These are phyloP conservation scores for Chelonus formosanus DNA, from an alignment of 2,888 invertebrate species.

Conservation along the genomic window DNA sequence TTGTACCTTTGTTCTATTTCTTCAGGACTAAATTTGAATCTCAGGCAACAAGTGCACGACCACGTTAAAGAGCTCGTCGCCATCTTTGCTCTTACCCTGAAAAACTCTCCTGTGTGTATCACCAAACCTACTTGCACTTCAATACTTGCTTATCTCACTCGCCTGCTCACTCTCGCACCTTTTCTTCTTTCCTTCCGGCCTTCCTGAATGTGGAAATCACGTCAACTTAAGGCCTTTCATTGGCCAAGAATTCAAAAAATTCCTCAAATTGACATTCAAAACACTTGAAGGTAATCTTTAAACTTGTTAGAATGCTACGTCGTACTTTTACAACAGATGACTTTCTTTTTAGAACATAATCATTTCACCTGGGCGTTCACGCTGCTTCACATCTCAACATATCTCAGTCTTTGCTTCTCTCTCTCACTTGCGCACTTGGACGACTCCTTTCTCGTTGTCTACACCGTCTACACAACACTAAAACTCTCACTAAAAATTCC, in stretches of 20 bases:
- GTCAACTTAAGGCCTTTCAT: neutral
- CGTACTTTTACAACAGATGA: neutral
- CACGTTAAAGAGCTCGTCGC: slow-evolving; percentile 63
- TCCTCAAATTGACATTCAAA: neutral
- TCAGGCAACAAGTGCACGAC: slow-evolving; percentile 77
- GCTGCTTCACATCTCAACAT: slow-evolving; percentile 3
- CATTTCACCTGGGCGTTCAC: slow-evolving; percentile 32
- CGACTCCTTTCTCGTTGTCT: too few species aligned
- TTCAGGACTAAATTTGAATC: slow-evolving; percentile 85
- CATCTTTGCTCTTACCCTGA: slow-evolving; percentile 52
- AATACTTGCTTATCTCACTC: slow-evolving; percentile 2
- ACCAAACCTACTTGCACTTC: neutral
- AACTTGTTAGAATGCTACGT: neutral
- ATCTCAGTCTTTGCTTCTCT: too few species aligned
- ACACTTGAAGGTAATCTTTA: neutral
- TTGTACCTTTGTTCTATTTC: slow-evolving; percentile 74
- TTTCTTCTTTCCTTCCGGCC: slow-evolving; percentile 13
- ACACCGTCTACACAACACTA: too few species aligned
- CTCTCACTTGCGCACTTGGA: too few species aligned
- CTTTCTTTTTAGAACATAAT: too few species aligned
- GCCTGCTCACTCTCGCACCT: neutral
- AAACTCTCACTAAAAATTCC: too few species aligned
- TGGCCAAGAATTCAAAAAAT: too few species aligned
- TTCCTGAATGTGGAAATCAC: neutral
- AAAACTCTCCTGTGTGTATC: slow-evolving; percentile 33